A percentile compares a stretch with the other conserved stretches of the same genome.
These are phyloP conservation scores for Siderastrea siderea DNA, from an alignment of 92 coral and sea anemone genomes.

Conservation along the genomic window DNA sequence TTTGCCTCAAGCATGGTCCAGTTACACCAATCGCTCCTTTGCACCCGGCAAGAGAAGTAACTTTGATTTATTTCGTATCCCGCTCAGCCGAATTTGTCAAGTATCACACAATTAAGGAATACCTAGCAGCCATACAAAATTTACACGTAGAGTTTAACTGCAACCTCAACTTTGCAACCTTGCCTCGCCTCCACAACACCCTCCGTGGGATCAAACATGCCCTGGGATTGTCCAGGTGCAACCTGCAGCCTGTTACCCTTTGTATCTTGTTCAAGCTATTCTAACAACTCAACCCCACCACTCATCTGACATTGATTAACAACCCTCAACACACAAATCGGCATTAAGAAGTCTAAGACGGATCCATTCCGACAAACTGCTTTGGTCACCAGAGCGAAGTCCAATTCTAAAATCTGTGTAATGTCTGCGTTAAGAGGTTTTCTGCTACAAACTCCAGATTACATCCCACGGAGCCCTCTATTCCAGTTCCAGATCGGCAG, in stretches of 20 bases:
- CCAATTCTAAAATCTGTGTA: conserved; percentile 2
- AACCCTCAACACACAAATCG: conserved; percentile 14
- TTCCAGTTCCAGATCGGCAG: conserved; percentile 10
- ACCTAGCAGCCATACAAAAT: conserved; percentile 30
- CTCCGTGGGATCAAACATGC: conserved; percentile 16
- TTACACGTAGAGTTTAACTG: conserved; percentile 14
- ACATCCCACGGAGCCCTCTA: background rate
- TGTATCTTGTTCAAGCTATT: background rate
- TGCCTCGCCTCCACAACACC: conserved; percentile 6
- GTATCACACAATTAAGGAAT: conserved; percentile 11
- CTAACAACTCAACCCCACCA: background rate
- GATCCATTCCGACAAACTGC: background rate
- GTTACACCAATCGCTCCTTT: background rate
- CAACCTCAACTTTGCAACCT: background rate
- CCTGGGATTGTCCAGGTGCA: background rate
- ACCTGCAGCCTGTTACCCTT: conserved; percentile 24
- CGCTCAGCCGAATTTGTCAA: conserved; percentile 9
- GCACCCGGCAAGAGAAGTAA: conserved; percentile 22
- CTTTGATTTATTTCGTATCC: conserved; percentile 28
- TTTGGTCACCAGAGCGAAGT: conserved; percentile 2
- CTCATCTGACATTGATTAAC: background rate
- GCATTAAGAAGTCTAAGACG: conserved; percentile 19
- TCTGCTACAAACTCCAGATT: conserved; percentile 9
- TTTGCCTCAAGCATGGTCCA: background rate
- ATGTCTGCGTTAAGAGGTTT: background rate